Evolutionary conservation across 2,888 invertebrate species (phyloP).

Genomic region (Folsomia manolachei): DNA sequence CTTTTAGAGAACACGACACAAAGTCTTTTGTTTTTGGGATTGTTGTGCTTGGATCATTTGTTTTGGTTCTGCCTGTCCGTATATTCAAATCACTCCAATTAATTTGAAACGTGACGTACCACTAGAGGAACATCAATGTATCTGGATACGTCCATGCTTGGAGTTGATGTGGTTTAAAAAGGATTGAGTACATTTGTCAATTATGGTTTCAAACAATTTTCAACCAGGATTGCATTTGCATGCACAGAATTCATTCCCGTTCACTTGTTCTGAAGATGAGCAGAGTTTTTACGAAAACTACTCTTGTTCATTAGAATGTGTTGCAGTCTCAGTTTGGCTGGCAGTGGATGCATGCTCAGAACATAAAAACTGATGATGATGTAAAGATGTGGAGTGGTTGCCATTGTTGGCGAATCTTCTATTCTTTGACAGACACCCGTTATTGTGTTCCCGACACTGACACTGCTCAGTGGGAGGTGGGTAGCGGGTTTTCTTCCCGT

Average conservation of each 20-base stretch:
- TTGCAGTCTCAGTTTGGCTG: no score
- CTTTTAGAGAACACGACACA: background rate
- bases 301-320: no score
- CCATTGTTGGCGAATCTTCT: background rate
- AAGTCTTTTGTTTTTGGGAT: background rate
- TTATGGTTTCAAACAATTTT: background rate
- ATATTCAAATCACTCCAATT: background rate
- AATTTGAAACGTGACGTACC: slow-evolving; percentile 3
- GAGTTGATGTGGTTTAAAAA: background rate
- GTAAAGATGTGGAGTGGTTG: background rate
- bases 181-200: background rate
- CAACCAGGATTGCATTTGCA: background rate
- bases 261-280: background rate
- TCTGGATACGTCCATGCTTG: no score
- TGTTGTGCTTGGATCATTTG: background rate
- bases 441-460: background rate
- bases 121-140: no score
- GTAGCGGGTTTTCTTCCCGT: background rate
- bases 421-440: background rate
- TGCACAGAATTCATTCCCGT: background rate
- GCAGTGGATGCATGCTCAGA: no score
- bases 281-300: background rate
- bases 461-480: background rate
- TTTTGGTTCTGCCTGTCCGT: background rate
- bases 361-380: no score